These are phyloP conservation scores for Sialia sialis DNA, from an alignment of 2,113 vertebrate species.

Conservation along the genomic window DNA sequence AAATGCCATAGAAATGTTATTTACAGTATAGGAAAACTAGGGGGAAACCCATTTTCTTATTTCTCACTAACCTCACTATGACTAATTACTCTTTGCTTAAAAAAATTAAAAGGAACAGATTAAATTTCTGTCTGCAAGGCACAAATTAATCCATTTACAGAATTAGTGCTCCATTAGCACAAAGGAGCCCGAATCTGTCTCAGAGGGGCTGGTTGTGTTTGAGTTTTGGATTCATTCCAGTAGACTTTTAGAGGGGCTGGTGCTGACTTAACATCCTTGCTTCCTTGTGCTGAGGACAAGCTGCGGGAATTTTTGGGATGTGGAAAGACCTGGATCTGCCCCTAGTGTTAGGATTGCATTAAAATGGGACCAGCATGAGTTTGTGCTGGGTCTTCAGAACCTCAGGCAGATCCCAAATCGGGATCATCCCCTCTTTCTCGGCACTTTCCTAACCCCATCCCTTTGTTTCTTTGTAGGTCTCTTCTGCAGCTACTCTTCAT, in stretches of 20 bases:
- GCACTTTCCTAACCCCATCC: too few relatives aligned
- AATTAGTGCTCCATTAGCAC: conserved; percentile 73
- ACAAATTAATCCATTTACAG: conserved; percentile 74
- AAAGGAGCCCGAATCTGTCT: conserved; percentile 50
- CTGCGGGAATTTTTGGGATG: not conserved
- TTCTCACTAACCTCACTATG: conserved; percentile 41
- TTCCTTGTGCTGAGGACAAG: not conserved
- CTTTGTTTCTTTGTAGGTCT: not conserved
- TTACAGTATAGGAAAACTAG: conserved; percentile 14
- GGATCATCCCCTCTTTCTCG: not conserved
- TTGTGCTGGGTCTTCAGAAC: not conserved
- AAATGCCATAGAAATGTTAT: conserved; percentile 37
- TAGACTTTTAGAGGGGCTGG: conserved; percentile 44
- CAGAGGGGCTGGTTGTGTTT: conserved; percentile 47
- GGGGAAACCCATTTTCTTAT: conserved; percentile 43
- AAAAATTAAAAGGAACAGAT: conserved; percentile 70
- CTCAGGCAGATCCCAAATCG: not conserved
- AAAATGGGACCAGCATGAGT: not conserved
- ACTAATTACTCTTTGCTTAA: conserved; percentile 63
- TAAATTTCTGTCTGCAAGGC: conserved; percentile 67
- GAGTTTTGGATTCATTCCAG: conserved; percentile 69
- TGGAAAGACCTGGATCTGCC: not conserved
- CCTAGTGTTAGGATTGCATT: rapidly evolving
- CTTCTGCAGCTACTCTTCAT: not conserved
- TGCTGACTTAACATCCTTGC: conserved; percentile 11